Conservation (phyloP, 2,797 vertebrate genomes). For the Dendrocincla fuliginosa region DNA sequence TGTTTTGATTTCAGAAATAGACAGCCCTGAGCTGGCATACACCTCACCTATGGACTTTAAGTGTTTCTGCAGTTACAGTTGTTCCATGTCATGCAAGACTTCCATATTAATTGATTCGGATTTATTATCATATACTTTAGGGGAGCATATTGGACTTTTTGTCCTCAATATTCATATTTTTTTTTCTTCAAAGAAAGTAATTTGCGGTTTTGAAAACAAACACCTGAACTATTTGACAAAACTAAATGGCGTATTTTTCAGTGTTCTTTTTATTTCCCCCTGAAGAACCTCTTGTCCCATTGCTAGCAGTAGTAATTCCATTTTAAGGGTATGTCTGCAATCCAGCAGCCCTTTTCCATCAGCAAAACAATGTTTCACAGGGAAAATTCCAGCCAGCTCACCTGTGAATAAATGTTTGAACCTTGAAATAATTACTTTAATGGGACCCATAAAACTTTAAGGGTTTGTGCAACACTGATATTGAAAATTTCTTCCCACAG, state of each 20-base stretch:
- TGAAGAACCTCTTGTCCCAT: neutral
- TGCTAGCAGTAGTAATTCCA: neutral
- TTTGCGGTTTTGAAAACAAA: neutral
- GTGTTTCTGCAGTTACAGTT: neutral
- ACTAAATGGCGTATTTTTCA: neutral
- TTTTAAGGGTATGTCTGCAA: neutral
- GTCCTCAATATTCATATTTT: neutral
- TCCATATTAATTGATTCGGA: neutral
- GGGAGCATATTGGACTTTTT: neutral
- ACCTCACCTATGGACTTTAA: neutral
- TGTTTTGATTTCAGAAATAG: neutral
- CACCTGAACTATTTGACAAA: neutral
- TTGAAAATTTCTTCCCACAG: neutral
- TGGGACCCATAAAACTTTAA: neutral
- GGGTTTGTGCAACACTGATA: neutral
- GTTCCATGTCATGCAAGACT: neutral
- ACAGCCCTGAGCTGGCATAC: neutral
- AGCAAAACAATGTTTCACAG: neutral
- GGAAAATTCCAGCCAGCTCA: neutral
- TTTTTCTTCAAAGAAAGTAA: neutral
- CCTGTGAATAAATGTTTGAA: neutral
- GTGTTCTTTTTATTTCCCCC: neutral
- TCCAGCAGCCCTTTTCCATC: neutral
- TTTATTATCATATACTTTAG: neutral
- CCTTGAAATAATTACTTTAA: constrained; percentile 15